Base-by-base conservation (phyloP, 2,888 invertebrate species). In the Synanthedon myopaeformis region DNA sequence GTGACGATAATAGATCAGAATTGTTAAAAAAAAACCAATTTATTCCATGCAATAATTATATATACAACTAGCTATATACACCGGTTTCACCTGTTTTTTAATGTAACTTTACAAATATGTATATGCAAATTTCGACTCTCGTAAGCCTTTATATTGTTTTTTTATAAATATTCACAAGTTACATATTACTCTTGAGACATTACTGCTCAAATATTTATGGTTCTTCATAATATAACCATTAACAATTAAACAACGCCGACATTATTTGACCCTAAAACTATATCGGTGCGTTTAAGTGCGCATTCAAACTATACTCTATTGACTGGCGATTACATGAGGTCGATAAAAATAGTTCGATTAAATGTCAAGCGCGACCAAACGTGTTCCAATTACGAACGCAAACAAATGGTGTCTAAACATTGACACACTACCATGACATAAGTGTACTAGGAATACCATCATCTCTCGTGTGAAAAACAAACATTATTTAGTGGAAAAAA, bases 381-480 rank as follows among this genome's bases (percentile, higher is more conserved):
- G 57, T 69, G 77, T 82, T 82, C 79, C 66, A 81, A 76, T 76
- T 82, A 78, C 74, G 66, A 82, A 78, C 8, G 23, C 74, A 79
- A 82, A 82, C 82, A 81, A 82, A 75, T 66, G 62, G 67, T 63
- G 19, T 67, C 69, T 66, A 63, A 68, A 64, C 66, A 67, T 64
- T 60, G 58, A 54, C 56, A 64, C 57, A 61, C 68, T 75, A 70
- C 35, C 35, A 63, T 49, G 23, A 19, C 68, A 77, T 80, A 81
- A 80, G 73, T 79, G 73, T 72, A 73, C 67, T 72, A 68, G 67
- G 62, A 69, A 72, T 67, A 66, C 19, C 49, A 61, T 64, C 64
- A 60, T 65, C 64, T 59, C 54, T 58, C 45, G 62, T 66, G 67
- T 63, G 57, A 65, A 35, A 61, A 60, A 67, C 63, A 61, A 61